phyloP scores from a whole-genome alignment of 2,888 invertebrate species.

The Imbricaverruca yamaguchii region DNA sequence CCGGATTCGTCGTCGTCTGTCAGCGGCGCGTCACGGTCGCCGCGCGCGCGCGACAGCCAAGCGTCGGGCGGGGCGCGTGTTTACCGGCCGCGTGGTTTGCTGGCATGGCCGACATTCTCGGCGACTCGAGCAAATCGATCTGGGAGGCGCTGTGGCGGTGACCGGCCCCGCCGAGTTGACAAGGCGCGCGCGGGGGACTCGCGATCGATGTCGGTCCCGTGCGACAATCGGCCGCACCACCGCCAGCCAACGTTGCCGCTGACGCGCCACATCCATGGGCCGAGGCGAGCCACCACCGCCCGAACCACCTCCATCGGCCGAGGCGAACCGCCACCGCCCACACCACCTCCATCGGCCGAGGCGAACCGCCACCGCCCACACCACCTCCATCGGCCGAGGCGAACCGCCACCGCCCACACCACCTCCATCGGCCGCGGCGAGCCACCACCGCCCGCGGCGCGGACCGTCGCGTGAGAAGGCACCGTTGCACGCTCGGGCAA shows the following conservation, averaged over 20 bases:
- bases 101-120: neutral
- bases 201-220: conserved; percentile 27
- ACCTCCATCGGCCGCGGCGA: conserved; percentile 31
- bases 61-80: neutral
- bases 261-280: conserved; percentile 28
- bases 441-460: conserved; percentile 28
- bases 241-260: conserved; percentile 30
- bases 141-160: neutral
- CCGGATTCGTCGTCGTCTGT: conserved; percentile 20
- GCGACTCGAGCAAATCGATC: neutral
- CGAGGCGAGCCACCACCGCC: conserved; percentile 26
- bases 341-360: conserved; percentile 31
- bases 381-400: neutral
- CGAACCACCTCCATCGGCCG: conserved; percentile 30
- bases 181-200: no score
- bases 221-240: conserved; percentile 29
- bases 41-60: neutral
- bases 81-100: neutral
- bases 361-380: conserved; percentile 28
- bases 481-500: neutral
- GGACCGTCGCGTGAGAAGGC: conserved; percentile 20
- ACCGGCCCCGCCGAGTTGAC: no score
- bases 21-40: neutral
- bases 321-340: conserved; percentile 29
- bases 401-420: conserved; percentile 28